These are phyloP conservation scores for Ectemnius continuus DNA, from an alignment of 2,888 invertebrate species.

Conservation along the genomic window DNA sequence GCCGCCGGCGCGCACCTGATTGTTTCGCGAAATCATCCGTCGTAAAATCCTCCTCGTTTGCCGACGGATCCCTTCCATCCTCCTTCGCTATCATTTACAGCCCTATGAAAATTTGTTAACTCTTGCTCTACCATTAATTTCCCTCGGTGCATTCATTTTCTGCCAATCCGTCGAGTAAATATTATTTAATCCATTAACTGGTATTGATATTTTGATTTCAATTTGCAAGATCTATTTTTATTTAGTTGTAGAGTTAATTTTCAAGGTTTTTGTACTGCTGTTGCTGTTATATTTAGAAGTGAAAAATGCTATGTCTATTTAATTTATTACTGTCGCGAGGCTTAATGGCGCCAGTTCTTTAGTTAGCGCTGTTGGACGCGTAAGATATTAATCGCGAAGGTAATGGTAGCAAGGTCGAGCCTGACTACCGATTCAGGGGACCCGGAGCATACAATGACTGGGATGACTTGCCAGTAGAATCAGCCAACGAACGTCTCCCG, in stretches of 20 bases:
- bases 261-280: too few species aligned
- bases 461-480: conserved; percentile 56
- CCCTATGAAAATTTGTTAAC: conserved; percentile 38
- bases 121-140: too few species aligned
- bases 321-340: too few species aligned
- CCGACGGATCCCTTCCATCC: conserved; percentile 8
- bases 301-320: too few species aligned
- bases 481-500: conserved; percentile 55
- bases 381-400: conserved; percentile 36
- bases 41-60: conserved; percentile 47
- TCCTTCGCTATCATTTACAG: conserved; percentile 9
- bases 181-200: too few species aligned
- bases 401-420: conserved; percentile 19
- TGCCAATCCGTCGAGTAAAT: too few species aligned
- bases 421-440: conserved; percentile 51
- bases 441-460: conserved; percentile 47
- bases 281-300: too few species aligned
- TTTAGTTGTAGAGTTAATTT: too few species aligned
- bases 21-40: conserved; percentile 55
- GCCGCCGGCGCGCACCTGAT: conserved; percentile 30
- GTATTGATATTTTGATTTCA: too few species aligned
- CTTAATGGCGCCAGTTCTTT: background rate
- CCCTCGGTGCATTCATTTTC: too few species aligned
- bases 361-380: conserved; percentile 12
- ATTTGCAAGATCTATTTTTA: too few species aligned